Evolutionary conservation across 2,113 vertebrate genomes (phyloP), one percentile per base, ranked within the genome.

Genomic region (Caracal caracal): DNA sequence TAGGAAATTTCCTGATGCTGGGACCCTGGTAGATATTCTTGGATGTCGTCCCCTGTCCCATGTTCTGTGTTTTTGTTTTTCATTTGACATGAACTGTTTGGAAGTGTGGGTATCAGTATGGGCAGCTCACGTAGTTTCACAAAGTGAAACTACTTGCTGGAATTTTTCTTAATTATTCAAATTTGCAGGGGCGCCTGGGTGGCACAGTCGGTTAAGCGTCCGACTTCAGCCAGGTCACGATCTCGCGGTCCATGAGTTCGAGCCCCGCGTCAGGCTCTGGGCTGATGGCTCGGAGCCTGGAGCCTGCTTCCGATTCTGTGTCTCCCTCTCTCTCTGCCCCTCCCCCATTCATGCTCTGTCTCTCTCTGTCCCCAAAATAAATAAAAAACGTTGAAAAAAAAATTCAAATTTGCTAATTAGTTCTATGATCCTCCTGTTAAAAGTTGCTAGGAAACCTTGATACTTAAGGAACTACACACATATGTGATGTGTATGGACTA

Each of bases 111-210:
- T n/a, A 95, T 75, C 28, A 37, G 5, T 56, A 37, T 22, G 33
- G 9, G 12, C 0, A 73, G 11, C n/a, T 76, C 51, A 81, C 0
- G 9, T 26, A 51, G 28, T 71, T 96, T 91, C 33, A 76, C n/a
- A 96, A 79, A 92, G 81, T 33, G 47, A 79, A 89, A 68, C 6
- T 73, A 80, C 16, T 53, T 88, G 35, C 33, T 84, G 7, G 40
- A 70, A 76, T 83, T 80, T 95, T 59, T 73, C 49, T 84, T 92
- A 61, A 75, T 56, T 94, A 90, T 75, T 65, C 43, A 71, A 96
- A 81, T 6, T 30, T 82, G n/a, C 51, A n/a, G n/a, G n/a, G n/a
- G n/a, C n/a, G n/a, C n/a, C n/a, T n/a, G n/a, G n/a, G n/a, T n/a
- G n/a, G n/a, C n/a, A n/a, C n/a, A n/a, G n/a, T n/a, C n/a, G n/a